A percentile compares a stretch with the other conserved stretches of the same genome.
Conservation (phyloP, 2,888 invertebrate genomes). For the Endotricha flammealis region DNA sequence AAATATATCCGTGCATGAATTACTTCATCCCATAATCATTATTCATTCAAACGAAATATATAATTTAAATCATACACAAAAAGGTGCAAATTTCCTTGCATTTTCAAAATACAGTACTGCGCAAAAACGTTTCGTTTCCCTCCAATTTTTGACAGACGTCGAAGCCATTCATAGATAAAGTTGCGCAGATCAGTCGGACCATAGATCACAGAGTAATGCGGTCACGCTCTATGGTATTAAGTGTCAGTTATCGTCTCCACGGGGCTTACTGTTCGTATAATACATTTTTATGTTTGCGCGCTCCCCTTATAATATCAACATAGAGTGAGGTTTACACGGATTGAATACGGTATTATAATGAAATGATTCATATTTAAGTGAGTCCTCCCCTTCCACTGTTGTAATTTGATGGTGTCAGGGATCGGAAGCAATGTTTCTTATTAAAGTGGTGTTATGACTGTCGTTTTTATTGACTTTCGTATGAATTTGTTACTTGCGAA, state of each 20-base stretch:
- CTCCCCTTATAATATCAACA: slow-evolving; percentile 73
- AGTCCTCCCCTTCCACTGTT: slow-evolving; percentile 66
- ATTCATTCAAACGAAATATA: slow-evolving; percentile 13
- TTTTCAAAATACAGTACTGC: slow-evolving; percentile 30
- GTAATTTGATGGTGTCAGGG: slow-evolving; percentile 70
- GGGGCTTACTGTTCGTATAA: slow-evolving; percentile 64
- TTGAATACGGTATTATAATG: slow-evolving; percentile 78
- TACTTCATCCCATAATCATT: slow-evolving; percentile 6
- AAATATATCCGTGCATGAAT: slow-evolving; percentile 21
- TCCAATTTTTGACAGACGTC: slow-evolving; percentile 54
- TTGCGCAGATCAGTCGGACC: slow-evolving; percentile 55
- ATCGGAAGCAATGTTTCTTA: slow-evolving; percentile 75
- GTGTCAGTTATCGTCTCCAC: slow-evolving; percentile 76
- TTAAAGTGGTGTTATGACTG: slow-evolving; percentile 71
- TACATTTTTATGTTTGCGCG: slow-evolving; percentile 67
- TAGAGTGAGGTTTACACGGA: slow-evolving; percentile 75
- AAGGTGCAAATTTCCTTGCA: slow-evolving; percentile 35
- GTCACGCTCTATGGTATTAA: slow-evolving; percentile 77
- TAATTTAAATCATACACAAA: slow-evolving; percentile 24
- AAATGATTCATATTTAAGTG: slow-evolving; percentile 79
- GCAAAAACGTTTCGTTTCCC: slow-evolving; percentile 46
- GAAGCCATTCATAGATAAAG: slow-evolving; percentile 61
- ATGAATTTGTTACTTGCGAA: slow-evolving; percentile 28
- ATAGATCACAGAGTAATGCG: slow-evolving; percentile 76
- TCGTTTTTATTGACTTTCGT: slow-evolving; percentile 48